Evolutionary conservation across 1,140 invertebrate genomes (phyloP).

Genomic region (Philotrypesis tridentata): DNA sequence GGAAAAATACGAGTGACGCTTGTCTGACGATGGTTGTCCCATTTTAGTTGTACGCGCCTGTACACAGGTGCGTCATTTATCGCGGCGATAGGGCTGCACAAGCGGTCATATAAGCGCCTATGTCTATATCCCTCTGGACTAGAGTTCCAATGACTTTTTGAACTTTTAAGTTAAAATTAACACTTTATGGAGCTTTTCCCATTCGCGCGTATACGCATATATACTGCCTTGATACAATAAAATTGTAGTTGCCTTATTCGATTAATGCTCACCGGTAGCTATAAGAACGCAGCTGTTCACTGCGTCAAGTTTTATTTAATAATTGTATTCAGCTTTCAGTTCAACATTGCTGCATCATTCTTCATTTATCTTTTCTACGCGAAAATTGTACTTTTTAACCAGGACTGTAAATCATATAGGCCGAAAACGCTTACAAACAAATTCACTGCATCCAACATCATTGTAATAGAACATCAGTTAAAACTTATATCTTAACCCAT

Average conservation of each 20-base stretch:
- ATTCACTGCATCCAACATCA: no score
- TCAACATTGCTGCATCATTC: no score
- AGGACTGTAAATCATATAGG: no score
- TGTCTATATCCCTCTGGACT: background rate
- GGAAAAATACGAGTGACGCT: slow-evolving; percentile 26
- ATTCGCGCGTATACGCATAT: background rate
- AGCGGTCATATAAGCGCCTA: background rate
- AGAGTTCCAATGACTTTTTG: slow-evolving; percentile 3
- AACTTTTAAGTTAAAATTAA: slow-evolving; percentile 17
- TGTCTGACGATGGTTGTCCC: slow-evolving; percentile 7
- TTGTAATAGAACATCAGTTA: no score
- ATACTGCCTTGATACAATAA: background rate
- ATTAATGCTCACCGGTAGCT: background rate
- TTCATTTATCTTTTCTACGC: no score
- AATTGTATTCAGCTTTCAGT: background rate
- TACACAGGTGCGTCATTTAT: slow-evolving; percentile 9
- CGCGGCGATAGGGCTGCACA: background rate
- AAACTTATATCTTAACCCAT: no score
- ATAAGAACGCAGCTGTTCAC: background rate
- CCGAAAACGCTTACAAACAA: no score
- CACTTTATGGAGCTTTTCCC: background rate
- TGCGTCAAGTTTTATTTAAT: background rate
- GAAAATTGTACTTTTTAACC: no score
- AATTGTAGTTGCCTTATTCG: background rate
- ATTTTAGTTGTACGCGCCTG: background rate